Evolutionary conservation across 2,888 invertebrate species (phyloP).

Genomic region (Tolmerus cingulatus): DNA sequence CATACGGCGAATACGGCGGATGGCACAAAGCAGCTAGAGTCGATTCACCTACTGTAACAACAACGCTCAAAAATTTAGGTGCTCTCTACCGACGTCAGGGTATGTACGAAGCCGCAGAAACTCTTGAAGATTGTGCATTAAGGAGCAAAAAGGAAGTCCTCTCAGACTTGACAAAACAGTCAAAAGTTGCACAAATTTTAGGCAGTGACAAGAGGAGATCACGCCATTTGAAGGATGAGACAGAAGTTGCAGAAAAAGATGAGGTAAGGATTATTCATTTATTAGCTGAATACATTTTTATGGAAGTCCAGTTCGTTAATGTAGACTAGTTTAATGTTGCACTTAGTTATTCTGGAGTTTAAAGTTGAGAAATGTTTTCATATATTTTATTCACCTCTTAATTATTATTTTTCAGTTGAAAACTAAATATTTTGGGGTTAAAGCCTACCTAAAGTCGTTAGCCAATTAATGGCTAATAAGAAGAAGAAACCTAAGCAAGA

Average conservation of each 20-base stretch:
- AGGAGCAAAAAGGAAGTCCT: slow-evolving; percentile 95
- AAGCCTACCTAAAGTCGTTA: not conserved
- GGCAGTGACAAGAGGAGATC: slow-evolving; percentile 67
- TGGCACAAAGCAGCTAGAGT: slow-evolving; percentile 99
- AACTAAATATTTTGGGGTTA: not conserved
- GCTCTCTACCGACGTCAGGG: slow-evolving; percentile 98
- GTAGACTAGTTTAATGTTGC: not conserved
- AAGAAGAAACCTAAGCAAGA: not conserved
- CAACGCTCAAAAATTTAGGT: slow-evolving; percentile 97
- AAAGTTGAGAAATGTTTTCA: not conserved
- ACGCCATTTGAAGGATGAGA: slow-evolving; percentile 65
- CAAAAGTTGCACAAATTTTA: slow-evolving; percentile 80
- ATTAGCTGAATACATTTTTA: not conserved
- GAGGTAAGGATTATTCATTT: slow-evolving; percentile 54
- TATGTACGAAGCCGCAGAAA: slow-evolving; percentile 99
- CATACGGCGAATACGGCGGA: slow-evolving; percentile 87
- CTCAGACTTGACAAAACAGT: slow-evolving; percentile 87
- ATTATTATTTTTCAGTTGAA: not conserved
- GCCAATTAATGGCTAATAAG: not conserved
- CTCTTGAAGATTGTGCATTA: slow-evolving; percentile 96
- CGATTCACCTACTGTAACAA: slow-evolving; percentile 96
- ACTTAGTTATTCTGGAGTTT: not conserved
- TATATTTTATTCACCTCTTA: not conserved
- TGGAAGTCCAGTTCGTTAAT: not conserved
- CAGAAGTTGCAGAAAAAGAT: slow-evolving; percentile 58